Evolutionary conservation across 2,888 invertebrate species (phyloP).

Genomic region (Omphaloscelis lunosa): DNA sequence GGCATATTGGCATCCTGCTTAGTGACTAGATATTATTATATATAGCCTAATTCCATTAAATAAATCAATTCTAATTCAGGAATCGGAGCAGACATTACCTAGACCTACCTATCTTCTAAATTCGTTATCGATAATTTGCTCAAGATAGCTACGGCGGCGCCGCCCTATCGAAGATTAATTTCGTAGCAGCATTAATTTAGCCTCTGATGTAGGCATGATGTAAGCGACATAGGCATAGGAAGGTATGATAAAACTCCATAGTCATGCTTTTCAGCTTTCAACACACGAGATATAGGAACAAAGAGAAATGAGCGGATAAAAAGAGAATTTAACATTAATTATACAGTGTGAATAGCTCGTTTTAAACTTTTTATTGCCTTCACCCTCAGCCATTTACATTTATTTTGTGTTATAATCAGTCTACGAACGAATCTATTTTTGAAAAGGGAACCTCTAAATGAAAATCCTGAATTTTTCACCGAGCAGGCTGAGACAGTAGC

Average conservation of each 20-base stretch:
- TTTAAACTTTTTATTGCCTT: slow-evolving; percentile 20
- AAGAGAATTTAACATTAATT: slow-evolving; percentile 32
- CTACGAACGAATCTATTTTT: background rate
- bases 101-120: slow-evolving; percentile 26
- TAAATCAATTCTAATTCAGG: slow-evolving; percentile 1
- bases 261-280: background rate
- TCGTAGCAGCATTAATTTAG: background rate
- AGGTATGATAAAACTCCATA: background rate
- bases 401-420: slow-evolving; percentile 26
- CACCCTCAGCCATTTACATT: slow-evolving; percentile 23
- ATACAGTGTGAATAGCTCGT: slow-evolving; percentile 29
- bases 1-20: background rate
- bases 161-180: slow-evolving; percentile 28
- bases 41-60: background rate
- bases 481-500: background rate
- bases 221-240: background rate
- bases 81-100: slow-evolving; percentile 19
- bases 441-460: background rate
- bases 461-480: background rate
- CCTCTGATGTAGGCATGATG: background rate
- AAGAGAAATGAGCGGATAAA: slow-evolving; percentile 33
- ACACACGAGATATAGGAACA: slow-evolving; percentile 18
- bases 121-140: slow-evolving; percentile 22
- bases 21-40: background rate
- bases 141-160: background rate